Evolutionary conservation across 2,113 vertebrate species (phyloP).

Genomic region (Nettapus auritus): DNA sequence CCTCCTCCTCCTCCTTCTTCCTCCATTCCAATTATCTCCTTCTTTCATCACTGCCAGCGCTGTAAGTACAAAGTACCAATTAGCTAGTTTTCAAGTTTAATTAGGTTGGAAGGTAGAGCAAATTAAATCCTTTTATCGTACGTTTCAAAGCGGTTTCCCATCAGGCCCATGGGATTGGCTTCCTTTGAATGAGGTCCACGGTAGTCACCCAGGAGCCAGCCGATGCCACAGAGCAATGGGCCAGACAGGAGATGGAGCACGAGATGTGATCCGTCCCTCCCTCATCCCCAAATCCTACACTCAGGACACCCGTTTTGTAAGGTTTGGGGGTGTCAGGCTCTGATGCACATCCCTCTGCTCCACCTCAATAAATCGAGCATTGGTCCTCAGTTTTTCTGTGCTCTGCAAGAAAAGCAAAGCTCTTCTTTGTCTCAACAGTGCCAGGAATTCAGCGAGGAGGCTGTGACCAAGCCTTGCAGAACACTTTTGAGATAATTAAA

Average conservation of each 20-base stretch:
- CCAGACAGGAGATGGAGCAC: neutral
- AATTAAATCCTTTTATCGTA: conserved; percentile 79
- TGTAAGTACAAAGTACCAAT: conserved; percentile 76
- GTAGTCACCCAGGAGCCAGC: neutral
- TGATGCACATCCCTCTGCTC: neutral
- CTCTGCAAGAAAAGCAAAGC: neutral
- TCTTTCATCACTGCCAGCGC: conserved; percentile 67
- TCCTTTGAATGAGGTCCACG: conserved; percentile 5
- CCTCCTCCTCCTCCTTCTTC: neutral
- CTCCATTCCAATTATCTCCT: conserved; percentile 70
- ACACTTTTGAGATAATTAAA: neutral
- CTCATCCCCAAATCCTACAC: neutral
- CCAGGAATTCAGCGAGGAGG: neutral
- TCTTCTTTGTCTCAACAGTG: neutral
- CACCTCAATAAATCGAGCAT: fast-evolving
- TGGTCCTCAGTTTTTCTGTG: neutral
- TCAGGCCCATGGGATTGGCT: conserved; percentile 21
- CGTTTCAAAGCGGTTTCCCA: conserved; percentile 68
- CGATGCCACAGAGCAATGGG: neutral
- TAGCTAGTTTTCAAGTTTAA: conserved; percentile 80
- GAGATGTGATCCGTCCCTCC: fast-evolving
- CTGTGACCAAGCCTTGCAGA: neutral
- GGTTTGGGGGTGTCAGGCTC: neutral
- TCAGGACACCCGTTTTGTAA: neutral
- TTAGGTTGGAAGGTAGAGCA: conserved; percentile 78